phyloP scores from a whole-genome alignment of 2,888 invertebrate species.

The Euplagia quadripunctaria region DNA sequence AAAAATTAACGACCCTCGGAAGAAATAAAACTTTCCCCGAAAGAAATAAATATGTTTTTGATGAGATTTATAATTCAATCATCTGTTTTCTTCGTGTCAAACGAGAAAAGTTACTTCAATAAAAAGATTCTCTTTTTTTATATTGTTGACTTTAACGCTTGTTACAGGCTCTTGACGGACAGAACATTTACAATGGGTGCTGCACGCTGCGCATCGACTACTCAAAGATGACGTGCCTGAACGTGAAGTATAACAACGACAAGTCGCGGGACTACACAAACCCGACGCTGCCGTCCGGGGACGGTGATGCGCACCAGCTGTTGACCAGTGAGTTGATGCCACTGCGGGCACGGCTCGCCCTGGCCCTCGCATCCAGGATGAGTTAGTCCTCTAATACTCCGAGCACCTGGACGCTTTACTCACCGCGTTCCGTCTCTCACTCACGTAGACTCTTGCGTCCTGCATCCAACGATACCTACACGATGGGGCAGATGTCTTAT shows the following conservation, averaged over 20 bases:
- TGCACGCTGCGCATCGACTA: slow-evolving; percentile 99
- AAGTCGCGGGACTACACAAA: slow-evolving; percentile 99
- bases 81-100: slow-evolving; percentile 57
- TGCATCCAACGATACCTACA: slow-evolving; percentile 44
- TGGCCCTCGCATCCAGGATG: slow-evolving; percentile 88
- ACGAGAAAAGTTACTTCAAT: slow-evolving; percentile 62
- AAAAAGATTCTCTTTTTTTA: slow-evolving; percentile 28
- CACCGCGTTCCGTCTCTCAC: slow-evolving; percentile 65
- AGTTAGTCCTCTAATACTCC: slow-evolving; percentile 87
- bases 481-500: slow-evolving; percentile 48
- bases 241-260: slow-evolving; percentile 99
- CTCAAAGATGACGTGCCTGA: slow-evolving; percentile 98
- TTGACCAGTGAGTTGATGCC: slow-evolving; percentile 90
- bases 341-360: slow-evolving; percentile 83
- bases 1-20: slow-evolving; percentile 53
- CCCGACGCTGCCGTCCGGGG: slow-evolving; percentile 98
- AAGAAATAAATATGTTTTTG: slow-evolving; percentile 55
- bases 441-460: slow-evolving; percentile 53
- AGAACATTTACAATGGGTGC: slow-evolving; percentile 99
- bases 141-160: slow-evolving; percentile 53
- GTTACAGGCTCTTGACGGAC: slow-evolving; percentile 96
- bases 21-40: slow-evolving; percentile 57
- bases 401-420: slow-evolving; percentile 78
- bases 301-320: slow-evolving; percentile 89
- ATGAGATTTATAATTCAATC: slow-evolving; percentile 60